phyloP scores from a whole-genome alignment of 2,113 vertebrate species.

The Coptodon rendalli region DNA sequence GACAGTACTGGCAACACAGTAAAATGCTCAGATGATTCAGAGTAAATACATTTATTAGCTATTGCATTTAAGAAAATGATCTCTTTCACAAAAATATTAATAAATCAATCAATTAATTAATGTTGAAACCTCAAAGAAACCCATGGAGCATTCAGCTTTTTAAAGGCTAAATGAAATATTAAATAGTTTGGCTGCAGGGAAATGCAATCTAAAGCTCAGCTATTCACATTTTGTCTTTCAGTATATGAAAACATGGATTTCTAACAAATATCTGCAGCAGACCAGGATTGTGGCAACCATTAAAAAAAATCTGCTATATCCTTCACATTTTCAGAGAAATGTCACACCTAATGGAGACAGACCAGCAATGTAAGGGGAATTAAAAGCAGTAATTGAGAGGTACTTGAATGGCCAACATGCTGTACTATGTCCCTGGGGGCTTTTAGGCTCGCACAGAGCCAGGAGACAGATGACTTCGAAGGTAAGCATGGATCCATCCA shows the following conservation, averaged over 20 bases:
- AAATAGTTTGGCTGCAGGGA: background rate
- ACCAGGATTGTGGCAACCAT: background rate
- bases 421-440: slow-evolving; percentile 33
- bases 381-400: slow-evolving; percentile 54
- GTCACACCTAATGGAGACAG: slow-evolving; percentile 49
- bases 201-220: background rate
- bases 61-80: background rate
- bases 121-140: background rate
- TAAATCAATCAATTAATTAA: background rate
- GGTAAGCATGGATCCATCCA: slow-evolving; percentile 49
- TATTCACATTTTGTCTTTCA: background rate
- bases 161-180: background rate
- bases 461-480: slow-evolving; percentile 47
- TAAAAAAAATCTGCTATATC: background rate
- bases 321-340: slow-evolving; percentile 25
- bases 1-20: background rate
- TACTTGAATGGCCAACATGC: slow-evolving; percentile 52
- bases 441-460: slow-evolving; percentile 28
- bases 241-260: background rate
- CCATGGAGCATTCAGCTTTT: background rate
- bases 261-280: background rate
- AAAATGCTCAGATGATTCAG: background rate
- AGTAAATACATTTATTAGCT: background rate
- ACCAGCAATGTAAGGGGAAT: slow-evolving; percentile 33
- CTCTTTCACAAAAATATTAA: background rate